Evolutionary conservation across 2,797 vertebrate species (phyloP).

Genomic region (Rousettus madagascariensis): DNA sequence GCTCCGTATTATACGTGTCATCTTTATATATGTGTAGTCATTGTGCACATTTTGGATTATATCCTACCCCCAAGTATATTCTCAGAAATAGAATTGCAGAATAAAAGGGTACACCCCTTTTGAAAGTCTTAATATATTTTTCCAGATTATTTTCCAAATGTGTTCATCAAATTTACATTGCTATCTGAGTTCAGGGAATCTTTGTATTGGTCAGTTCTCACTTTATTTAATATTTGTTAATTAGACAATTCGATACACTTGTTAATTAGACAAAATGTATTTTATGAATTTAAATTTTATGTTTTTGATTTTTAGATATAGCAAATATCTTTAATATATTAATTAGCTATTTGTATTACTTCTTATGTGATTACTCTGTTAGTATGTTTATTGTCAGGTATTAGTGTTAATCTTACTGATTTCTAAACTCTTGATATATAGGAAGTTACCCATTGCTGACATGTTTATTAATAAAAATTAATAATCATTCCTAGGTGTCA

Average conservation of each 20-base stretch:
- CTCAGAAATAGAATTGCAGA: constrained; percentile 3
- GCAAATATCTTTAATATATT: neutral
- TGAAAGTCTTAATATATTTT: neutral
- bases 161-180: neutral
- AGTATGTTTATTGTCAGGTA: neutral
- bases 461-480: neutral
- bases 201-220: neutral
- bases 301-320: neutral
- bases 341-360: neutral
- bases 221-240: neutral
- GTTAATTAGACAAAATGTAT: neutral
- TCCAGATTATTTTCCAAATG: neutral
- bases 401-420: neutral
- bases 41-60: neutral
- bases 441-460: neutral
- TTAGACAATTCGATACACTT: neutral
- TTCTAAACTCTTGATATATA: neutral
- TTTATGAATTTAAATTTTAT: neutral
- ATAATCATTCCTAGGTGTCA: neutral
- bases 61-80: neutral
- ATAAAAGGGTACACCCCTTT: neutral
- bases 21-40: neutral
- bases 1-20: neutral
- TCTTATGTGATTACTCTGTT: neutral
- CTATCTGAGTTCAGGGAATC: neutral